Percentiles rank a stretch among this genome's conserved stretches.
Evolutionary conservation across 2,888 invertebrate species (phyloP).

Genomic region (Harpalus rufipes): DNA sequence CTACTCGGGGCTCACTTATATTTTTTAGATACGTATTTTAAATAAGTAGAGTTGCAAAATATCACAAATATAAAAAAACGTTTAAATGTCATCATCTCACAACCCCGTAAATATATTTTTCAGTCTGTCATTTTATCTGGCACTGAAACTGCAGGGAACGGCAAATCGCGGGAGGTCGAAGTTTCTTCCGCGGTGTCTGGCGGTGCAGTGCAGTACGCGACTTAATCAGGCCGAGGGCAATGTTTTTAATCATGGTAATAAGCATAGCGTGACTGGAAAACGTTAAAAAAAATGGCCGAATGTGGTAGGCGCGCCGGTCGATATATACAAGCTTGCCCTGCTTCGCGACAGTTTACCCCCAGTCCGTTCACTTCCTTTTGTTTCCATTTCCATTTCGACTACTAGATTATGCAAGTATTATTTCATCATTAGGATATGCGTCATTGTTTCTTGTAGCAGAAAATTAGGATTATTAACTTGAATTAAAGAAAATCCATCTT

Average conservation of each 20-base stretch:
- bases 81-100: no score
- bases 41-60: no score
- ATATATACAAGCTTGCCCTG: conserved; percentile 57
- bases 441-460: background rate
- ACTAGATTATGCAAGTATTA: background rate
- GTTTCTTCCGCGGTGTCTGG: background rate
- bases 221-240: conserved; percentile 53
- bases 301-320: conserved; percentile 55
- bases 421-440: background rate
- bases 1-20: no score
- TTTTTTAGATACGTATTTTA: no score
- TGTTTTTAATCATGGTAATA: conserved; percentile 67
- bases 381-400: conserved; percentile 21
- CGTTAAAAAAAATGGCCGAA: conserved; percentile 59
- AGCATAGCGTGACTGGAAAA: conserved; percentile 64
- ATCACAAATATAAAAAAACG: no score
- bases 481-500: no score
- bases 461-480: no score
- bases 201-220: conserved; percentile 13
- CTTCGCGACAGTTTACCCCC: conserved; percentile 14
- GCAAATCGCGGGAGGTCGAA: background rate
- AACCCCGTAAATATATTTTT: no score
- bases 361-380: background rate
- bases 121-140: no score
- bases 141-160: background rate